Evolutionary conservation across 2,797 vertebrate genomes (phyloP).

Genomic region (Lepus townsendii): DNA sequence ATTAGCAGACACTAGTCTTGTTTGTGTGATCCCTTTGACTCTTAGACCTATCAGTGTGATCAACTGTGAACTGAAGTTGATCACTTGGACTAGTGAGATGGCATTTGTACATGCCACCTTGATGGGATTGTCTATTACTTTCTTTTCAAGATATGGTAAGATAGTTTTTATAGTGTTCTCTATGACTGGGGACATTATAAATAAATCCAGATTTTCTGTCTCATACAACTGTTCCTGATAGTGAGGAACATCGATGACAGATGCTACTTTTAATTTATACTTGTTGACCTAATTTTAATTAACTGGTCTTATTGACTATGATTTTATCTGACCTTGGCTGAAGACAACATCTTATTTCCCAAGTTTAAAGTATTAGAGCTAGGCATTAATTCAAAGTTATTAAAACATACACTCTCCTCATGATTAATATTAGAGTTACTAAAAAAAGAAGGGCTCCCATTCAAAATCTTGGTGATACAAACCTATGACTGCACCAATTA

Average conservation of each 20-base stretch:
- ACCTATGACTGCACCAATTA: neutral
- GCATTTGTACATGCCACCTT: no score
- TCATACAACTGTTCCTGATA: neutral
- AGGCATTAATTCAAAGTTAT: neutral
- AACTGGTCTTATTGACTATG: neutral
- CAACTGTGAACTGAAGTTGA: no score
- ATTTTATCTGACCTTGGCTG: slow-evolving; percentile 53
- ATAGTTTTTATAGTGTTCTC: slow-evolving; percentile 1
- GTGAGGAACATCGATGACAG: neutral
- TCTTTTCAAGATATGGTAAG: neutral
- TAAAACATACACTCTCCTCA: slow-evolving; percentile 28
- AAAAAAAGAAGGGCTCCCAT: slow-evolving; percentile 21
- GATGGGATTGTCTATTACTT: neutral
- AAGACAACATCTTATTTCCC: slow-evolving; percentile 40
- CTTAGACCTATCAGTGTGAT: no score
- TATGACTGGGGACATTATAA: neutral
- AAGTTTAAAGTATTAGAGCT: slow-evolving; percentile 42
- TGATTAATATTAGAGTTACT: neutral
- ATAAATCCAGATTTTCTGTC: neutral
- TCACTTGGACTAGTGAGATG: no score
- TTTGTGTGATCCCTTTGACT: no score
- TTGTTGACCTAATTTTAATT: slow-evolving; percentile 47
- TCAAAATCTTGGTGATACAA: slow-evolving; percentile 34
- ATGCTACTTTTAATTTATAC: neutral
- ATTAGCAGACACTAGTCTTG: no score